Evolutionary conservation across 1,140 invertebrate genomes (phyloP).

Genomic region (Asbolus verrucosus): DNA sequence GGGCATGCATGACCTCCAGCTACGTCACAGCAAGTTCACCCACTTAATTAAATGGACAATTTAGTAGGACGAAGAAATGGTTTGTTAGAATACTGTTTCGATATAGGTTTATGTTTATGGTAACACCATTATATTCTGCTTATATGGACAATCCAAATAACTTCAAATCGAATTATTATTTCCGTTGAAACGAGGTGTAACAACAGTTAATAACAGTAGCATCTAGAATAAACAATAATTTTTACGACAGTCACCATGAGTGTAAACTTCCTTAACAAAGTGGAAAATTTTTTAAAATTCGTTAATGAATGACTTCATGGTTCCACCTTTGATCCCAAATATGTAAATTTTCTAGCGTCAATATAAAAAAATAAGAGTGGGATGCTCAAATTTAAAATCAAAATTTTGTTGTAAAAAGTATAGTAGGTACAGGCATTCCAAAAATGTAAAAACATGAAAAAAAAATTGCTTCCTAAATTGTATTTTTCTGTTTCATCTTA

Average conservation of each 20-base stretch:
- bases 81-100: neutral
- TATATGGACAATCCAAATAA: too few relatives aligned
- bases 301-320: neutral
- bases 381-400: too few relatives aligned
- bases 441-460: too few relatives aligned
- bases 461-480: too few relatives aligned
- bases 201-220: neutral
- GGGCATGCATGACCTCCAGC: conserved; percentile 16
- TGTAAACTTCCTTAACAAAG: neutral
- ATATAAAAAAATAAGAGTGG: too few relatives aligned
- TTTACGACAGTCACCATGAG: neutral
- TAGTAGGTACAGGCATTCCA: too few relatives aligned
- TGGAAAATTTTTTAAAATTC: neutral
- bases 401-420: too few relatives aligned
- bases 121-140: neutral
- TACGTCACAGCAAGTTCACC: conserved; percentile 30
- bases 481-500: too few relatives aligned
- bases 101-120: conserved; percentile 16
- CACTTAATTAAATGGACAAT: conserved; percentile 10
- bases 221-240: neutral
- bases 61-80: conserved; percentile 32
- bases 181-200: too few relatives aligned
- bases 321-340: neutral
- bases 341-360: neutral
- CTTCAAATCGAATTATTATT: too few relatives aligned